Evolutionary conservation across 2,888 invertebrate genomes (phyloP).

Genomic region (Orthosia gothica): DNA sequence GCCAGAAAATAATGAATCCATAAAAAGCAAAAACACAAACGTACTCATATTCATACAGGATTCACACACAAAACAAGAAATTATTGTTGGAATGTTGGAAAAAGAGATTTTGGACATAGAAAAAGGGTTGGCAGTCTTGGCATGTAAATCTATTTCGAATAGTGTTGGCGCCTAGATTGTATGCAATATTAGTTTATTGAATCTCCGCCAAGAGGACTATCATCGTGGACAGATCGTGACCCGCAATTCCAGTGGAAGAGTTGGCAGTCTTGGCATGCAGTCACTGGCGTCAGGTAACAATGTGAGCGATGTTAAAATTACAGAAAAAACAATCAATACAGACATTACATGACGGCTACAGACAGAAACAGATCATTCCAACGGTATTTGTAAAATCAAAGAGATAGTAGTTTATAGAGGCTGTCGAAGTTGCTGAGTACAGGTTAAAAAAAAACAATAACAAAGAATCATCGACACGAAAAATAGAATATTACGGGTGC

Average conservation of each 20-base stretch:
- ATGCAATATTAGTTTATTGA: conserved; percentile 35
- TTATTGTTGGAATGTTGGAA: not conserved
- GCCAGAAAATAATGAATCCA: no score
- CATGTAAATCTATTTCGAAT: conserved; percentile 7
- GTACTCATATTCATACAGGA: not conserved
- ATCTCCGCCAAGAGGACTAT: conserved; percentile 27
- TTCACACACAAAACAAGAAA: no score
- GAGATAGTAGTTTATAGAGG: no score
- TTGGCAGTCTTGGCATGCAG: conserved; percentile 29
- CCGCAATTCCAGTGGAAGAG: conserved; percentile 26
- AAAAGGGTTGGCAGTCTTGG: no score
- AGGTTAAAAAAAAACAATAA: no score
- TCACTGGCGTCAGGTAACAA: conserved; percentile 19
- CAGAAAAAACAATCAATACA: not conserved
- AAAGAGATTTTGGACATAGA: not conserved
- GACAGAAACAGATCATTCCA: no score
- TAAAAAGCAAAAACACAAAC: no score
- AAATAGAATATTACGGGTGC: no score
- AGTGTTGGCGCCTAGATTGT: conserved; percentile 18
- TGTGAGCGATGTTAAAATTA: not conserved
- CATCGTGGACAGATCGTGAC: conserved; percentile 13
- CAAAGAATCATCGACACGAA: not conserved
- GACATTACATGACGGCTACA: not conserved
- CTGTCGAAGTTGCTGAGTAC: no score
- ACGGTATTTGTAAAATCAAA: no score